These are phyloP conservation scores for Temnothorax nylanderi DNA, from an alignment of 1,140 invertebrate species.

Conservation along the genomic window DNA sequence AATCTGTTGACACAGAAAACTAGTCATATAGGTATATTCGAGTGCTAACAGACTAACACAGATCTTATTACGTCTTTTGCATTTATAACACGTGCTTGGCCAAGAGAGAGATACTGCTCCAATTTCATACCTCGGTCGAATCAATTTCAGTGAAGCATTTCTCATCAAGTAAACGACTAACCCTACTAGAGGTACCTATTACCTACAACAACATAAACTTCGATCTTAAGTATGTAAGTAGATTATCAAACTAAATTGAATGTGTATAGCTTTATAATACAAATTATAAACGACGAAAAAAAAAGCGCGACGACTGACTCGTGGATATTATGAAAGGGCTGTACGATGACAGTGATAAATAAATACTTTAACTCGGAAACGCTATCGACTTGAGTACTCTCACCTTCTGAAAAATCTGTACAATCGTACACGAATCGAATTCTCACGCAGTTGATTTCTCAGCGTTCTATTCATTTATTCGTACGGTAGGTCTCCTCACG, in stretches of 20 bases:
- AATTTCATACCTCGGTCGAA: slow-evolving; percentile 82
- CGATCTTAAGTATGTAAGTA: slow-evolving; percentile 84
- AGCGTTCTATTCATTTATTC: slow-evolving; percentile 31
- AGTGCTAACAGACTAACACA: slow-evolving; percentile 84
- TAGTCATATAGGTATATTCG: slow-evolving; percentile 86
- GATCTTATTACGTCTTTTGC: slow-evolving; percentile 84
- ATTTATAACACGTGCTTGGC: slow-evolving; percentile 84
- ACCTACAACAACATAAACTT: slow-evolving; percentile 81
- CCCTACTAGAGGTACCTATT: slow-evolving; percentile 82
- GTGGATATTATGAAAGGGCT: slow-evolving; percentile 83
- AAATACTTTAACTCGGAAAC: slow-evolving; percentile 82
- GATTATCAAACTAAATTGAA: slow-evolving; percentile 81
- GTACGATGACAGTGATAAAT: slow-evolving; percentile 84
- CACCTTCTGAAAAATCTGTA: background rate
- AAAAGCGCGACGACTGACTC: slow-evolving; percentile 79
- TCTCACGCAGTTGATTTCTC: background rate
- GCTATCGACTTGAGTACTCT: background rate
- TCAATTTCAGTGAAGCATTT: slow-evolving; percentile 81
- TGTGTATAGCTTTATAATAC: slow-evolving; percentile 84
- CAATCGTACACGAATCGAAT: no score
- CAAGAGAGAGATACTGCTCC: slow-evolving; percentile 78
- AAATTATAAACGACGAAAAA: slow-evolving; percentile 79
- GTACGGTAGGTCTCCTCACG: background rate
- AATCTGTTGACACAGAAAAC: slow-evolving; percentile 84
- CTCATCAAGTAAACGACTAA: slow-evolving; percentile 80